Evolutionary conservation across 2,797 vertebrate species (phyloP), one percentile per base, ranked within the genome.

Genomic region (Australoheros facetus): DNA sequence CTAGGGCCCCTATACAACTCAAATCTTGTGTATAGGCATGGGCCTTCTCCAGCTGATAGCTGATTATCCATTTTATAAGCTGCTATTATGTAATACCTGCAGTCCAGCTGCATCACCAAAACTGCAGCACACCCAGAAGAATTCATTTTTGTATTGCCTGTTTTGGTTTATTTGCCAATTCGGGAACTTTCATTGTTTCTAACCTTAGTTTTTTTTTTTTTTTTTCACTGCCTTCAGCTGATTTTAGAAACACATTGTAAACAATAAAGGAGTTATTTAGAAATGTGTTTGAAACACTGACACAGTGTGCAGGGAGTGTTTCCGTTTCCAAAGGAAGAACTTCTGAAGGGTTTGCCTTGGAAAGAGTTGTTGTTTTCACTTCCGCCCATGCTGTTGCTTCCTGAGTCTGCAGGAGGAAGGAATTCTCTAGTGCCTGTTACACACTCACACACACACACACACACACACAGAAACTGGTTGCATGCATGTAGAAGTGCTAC

Each of bases 291-390:
- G 53, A 56, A 79, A 80, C 79, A 56, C 71, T 80, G 73, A 81
- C 70, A 55, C 71, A 60, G 77, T 71, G 13, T 58, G 51, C 21
- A 56, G 39, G 71, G 78, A 78, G 79, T 58, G 74, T 87, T 93
- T 91, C 89, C 84, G 84, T 60, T 86, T 87, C 81, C 66, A 88
- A 51, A 86, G 84, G 86, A 90, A 88, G 73, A 78, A 71, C 83
- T 78, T 90, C 77, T 82, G 2, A 87, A 80, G 77, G 73, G 82
- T 86, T 88, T 87, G 57, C 75, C 75, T 90, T 90, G 91, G 89
- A 92, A 87, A 84, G 90, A 89, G 75, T 86, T 86, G 71, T 81
- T 91, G 91, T 91, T 93, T 94, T 92, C 81, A 88, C 85, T 90
- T 92, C 92, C 85, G 13, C 82, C 77, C 84, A 85, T 71, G 79